phyloP scores from a whole-genome alignment of 2,888 invertebrate genomes.

The Matsumyia berberina region DNA sequence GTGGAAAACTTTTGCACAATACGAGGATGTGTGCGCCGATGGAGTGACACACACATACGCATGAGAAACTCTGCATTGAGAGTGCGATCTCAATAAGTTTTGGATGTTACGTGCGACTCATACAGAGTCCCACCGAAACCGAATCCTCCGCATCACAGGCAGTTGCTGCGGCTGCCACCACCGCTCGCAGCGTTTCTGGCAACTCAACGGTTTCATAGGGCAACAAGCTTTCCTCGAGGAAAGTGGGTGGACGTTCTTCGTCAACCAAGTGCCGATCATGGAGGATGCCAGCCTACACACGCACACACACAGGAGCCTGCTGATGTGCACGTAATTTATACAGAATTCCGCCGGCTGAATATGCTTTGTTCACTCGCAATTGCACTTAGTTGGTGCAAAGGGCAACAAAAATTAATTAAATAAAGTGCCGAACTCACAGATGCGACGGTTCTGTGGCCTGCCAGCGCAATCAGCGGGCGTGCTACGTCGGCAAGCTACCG shows the following conservation, averaged over 20 bases:
- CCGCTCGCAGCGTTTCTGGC: not conserved
- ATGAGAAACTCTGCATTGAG: too few relatives aligned
- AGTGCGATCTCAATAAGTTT: constrained; percentile 38
- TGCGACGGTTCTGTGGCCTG: not conserved
- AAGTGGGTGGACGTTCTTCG: not conserved
- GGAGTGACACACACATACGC: not conserved
- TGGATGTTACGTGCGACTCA: constrained; percentile 38
- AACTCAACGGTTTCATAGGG: not conserved
- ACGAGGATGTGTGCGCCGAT: not conserved
- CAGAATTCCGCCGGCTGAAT: constrained; percentile 44
- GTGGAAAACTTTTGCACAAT: constrained; percentile 34
- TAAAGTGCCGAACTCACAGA: constrained; percentile 50
- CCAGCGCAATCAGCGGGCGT: constrained; percentile 17
- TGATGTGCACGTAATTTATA: constrained; percentile 40
- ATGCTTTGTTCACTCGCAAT: constrained; percentile 42
- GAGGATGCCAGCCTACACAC: not conserved
- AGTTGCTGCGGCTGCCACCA: constrained; percentile 10
- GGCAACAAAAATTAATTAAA: constrained; percentile 68
- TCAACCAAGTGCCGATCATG: constrained; percentile 27
- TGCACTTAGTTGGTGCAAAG: constrained; percentile 41
- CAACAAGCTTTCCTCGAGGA: not conserved
- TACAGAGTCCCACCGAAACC: not conserved
- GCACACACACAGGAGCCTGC: constrained; percentile 1
- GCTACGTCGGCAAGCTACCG: constrained; percentile 39
- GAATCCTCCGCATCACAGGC: constrained; percentile 23